A percentile compares a stretch with the other conserved stretches of the same genome.
Conservation (phyloP, 2,113 vertebrate species). For the Protomyctophum bolini region DNA sequence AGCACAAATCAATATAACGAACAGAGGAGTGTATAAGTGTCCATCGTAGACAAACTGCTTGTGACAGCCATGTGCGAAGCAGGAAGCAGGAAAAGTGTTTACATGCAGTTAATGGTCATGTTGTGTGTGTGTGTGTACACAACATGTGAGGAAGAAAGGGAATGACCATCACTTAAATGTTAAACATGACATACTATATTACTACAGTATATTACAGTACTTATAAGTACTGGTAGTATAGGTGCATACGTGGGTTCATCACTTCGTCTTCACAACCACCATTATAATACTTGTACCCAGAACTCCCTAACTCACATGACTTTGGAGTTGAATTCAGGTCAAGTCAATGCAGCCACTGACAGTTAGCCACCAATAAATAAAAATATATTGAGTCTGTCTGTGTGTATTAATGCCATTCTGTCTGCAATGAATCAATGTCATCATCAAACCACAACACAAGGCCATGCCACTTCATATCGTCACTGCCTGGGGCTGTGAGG, state of each 20-base stretch:
- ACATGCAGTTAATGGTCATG: conserved; percentile 14
- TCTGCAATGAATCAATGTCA: too few species aligned
- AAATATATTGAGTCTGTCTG: neutral
- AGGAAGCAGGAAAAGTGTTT: neutral
- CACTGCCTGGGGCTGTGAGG: too few species aligned
- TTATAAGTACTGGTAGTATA: neutral
- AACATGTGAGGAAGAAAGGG: too few species aligned
- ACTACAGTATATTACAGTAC: neutral
- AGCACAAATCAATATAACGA: conserved; percentile 72
- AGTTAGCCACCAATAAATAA: neutral
- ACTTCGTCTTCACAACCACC: conserved; percentile 36
- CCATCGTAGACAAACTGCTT: conserved; percentile 60
- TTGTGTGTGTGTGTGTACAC: neutral
- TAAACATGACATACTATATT: too few species aligned
- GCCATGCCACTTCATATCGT: too few species aligned
- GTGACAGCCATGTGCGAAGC: conserved; percentile 42
- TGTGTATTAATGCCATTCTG: neutral
- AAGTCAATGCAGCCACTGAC: too few species aligned
- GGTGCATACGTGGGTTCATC: too few species aligned
- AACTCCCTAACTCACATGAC: too few species aligned
- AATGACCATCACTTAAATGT: too few species aligned
- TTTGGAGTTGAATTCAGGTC: too few species aligned
- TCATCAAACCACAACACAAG: too few species aligned
- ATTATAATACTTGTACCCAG: conserved; percentile 36
- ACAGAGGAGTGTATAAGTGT: conserved; percentile 69